Conservation (phyloP, 2,888 invertebrate genomes). For the Nycteola revayana region DNA sequence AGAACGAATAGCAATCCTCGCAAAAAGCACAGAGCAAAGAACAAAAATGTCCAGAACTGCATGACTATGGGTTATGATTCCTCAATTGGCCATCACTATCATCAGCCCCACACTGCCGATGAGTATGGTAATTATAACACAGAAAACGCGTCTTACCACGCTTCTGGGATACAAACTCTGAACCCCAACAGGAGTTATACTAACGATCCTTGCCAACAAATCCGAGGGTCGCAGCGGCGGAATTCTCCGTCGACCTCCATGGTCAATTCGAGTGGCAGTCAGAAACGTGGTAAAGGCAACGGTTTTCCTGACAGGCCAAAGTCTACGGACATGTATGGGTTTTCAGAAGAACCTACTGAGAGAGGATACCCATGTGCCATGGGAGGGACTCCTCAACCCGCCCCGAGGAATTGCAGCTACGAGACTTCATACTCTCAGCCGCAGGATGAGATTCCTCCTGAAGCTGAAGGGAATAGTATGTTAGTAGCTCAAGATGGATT, state of each 20-base stretch:
- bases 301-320: constrained; percentile 84
- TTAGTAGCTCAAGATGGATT: constrained; percentile 95
- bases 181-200: constrained; percentile 79
- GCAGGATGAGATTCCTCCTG: constrained; percentile 73
- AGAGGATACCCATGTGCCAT: constrained; percentile 68
- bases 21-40: constrained; percentile 75
- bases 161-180: constrained; percentile 75
- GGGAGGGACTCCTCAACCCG: constrained; percentile 72
- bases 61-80: constrained; percentile 83
- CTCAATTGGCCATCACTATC: constrained; percentile 73
- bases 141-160: constrained; percentile 76
- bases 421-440: constrained; percentile 80
- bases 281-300: constrained; percentile 74
- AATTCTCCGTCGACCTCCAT: constrained; percentile 72
- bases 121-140: constrained; percentile 73
- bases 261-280: constrained; percentile 74
- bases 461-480: constrained; percentile 86
- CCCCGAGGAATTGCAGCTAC: constrained; percentile 71
- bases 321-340: constrained; percentile 83
- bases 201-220: constrained; percentile 56
- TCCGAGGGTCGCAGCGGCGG: constrained; percentile 68
- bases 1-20: constrained; percentile 78
- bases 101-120: constrained; percentile 77
- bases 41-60: constrained; percentile 79
- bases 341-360: constrained; percentile 72